phyloP scores from a whole-genome alignment of 2,888 invertebrate genomes.

The Prosapia bicincta region DNA sequence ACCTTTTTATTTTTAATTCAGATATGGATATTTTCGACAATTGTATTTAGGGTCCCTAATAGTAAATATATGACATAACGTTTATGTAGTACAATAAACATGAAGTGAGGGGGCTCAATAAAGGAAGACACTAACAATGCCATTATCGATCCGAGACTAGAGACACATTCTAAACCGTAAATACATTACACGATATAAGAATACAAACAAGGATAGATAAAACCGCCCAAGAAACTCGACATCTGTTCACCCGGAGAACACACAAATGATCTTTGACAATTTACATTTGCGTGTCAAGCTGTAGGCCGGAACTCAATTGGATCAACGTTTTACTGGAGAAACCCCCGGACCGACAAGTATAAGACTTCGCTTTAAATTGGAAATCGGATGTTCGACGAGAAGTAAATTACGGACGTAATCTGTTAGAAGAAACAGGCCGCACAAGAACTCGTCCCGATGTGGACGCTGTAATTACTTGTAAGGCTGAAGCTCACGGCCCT shows the following conservation, averaged over 20 bases:
- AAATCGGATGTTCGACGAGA: not conserved
- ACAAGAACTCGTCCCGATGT: not conserved
- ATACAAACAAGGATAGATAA: too few species aligned
- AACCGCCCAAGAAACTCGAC: not conserved
- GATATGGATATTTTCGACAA: too few species aligned
- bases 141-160: too few species aligned
- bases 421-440: not conserved
- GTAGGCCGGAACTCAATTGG: not conserved
- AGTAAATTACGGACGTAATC: not conserved
- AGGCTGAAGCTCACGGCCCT: not conserved
- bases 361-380: not conserved
- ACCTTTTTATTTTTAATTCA: too few species aligned
- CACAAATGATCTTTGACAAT: not conserved
- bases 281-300: not conserved
- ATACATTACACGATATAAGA: too few species aligned
- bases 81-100: too few species aligned
- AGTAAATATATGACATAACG: too few species aligned
- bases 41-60: too few species aligned
- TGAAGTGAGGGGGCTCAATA: too few species aligned
- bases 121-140: too few species aligned
- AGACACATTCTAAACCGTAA: too few species aligned
- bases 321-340: not conserved
- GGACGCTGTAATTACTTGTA: not conserved
- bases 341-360: not conserved
- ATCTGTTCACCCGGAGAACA: not conserved